These are phyloP conservation scores for Scaptomyza pallida DNA, from an alignment of 1,140 invertebrate genomes.

Conservation along the genomic window DNA sequence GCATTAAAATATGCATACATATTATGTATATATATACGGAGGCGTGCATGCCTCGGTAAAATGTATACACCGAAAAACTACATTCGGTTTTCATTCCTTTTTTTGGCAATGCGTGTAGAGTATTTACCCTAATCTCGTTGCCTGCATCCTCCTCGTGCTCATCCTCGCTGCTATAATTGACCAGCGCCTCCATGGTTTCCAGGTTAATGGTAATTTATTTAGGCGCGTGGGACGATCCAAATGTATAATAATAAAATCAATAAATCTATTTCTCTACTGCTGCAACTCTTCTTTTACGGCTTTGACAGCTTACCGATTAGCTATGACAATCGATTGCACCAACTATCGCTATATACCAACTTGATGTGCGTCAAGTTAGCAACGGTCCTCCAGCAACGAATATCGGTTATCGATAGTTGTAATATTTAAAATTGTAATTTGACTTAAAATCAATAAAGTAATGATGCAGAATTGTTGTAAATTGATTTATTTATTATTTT, in stretches of 20 bases:
- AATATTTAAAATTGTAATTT: too few relatives aligned
- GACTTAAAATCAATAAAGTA: too few relatives aligned
- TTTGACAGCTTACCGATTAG: conserved; percentile 8
- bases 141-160: conserved; percentile 85
- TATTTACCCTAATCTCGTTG: conserved; percentile 83
- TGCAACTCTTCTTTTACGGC: conserved; percentile 16
- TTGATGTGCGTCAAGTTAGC: too few relatives aligned
- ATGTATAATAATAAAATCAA: conserved; percentile 46
- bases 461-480: too few relatives aligned
- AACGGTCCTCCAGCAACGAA: too few relatives aligned
- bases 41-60: conserved; percentile 36
- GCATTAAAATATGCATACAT: conserved; percentile 1
- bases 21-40: conserved; percentile 26
- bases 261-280: conserved; percentile 38
- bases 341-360: background rate
- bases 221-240: background rate
- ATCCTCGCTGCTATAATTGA: conserved; percentile 87
- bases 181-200: conserved; percentile 85
- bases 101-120: conserved; percentile 19
- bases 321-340: background rate
- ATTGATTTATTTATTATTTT: too few relatives aligned
- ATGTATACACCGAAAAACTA: conserved; percentile 53
- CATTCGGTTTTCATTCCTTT: conserved; percentile 34
- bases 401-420: too few relatives aligned
- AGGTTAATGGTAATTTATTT: conserved; percentile 8